Evolutionary conservation across 2,888 invertebrate species (phyloP).

Genomic region (Cyrtodaria siliqua): DNA sequence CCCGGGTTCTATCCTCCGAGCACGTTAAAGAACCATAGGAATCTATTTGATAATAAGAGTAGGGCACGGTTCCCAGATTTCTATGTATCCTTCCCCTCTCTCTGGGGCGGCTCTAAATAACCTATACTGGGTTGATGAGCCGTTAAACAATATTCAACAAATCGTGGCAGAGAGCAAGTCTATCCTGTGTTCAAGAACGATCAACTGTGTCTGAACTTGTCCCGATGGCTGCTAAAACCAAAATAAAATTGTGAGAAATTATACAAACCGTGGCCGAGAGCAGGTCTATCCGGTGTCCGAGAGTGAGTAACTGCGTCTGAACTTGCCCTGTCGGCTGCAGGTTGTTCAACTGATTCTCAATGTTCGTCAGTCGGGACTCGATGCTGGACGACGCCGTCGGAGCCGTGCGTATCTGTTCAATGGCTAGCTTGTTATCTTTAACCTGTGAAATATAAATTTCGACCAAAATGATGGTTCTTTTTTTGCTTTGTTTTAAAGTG

Average conservation of each 20-base stretch:
- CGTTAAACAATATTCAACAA: no score
- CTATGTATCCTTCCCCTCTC: no score
- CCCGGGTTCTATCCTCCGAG: no score
- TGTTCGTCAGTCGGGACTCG: constrained; percentile 43
- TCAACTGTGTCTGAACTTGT: constrained; percentile 59
- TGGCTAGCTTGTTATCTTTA: constrained; percentile 72
- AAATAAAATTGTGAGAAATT: no score
- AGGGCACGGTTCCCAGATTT: no score
- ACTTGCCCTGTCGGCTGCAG: constrained; percentile 68
- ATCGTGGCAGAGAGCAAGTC: constrained; percentile 42
- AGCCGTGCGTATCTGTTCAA: constrained; percentile 64
- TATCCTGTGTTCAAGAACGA: constrained; percentile 50
- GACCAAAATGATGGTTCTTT: background rate
- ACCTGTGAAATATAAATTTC: constrained; percentile 60
- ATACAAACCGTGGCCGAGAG: constrained; percentile 38
- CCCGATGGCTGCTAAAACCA: constrained; percentile 67
- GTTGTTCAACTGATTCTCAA: constrained; percentile 61
- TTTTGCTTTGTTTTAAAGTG: background rate
- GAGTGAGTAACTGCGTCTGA: constrained; percentile 51
- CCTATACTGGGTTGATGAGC: no score
- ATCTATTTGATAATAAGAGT: no score
- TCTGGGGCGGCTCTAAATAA: no score
- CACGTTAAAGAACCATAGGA: no score
- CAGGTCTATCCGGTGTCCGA: constrained; percentile 55
- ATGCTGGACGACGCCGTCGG: constrained; percentile 63